Percentiles rank a stretch among this genome's conserved stretches.
These are phyloP conservation scores for Pygoscelis antarcticus DNA, from an alignment of 2,113 vertebrate genomes.

Conservation along the genomic window DNA sequence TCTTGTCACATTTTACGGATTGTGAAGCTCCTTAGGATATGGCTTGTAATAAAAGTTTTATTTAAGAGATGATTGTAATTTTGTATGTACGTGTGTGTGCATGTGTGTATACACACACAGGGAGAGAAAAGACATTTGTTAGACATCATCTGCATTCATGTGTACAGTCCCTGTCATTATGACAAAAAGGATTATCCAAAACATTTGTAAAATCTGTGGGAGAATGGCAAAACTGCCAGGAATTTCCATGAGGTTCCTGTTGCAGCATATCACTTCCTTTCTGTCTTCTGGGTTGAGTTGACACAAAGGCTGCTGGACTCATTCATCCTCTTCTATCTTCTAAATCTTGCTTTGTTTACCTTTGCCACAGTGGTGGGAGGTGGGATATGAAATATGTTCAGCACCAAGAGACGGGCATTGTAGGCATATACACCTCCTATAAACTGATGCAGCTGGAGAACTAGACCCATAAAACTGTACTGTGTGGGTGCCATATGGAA, in stretches of 20 bases:
- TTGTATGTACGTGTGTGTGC: neutral
- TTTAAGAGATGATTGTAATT: conserved; percentile 25
- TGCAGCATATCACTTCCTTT: neutral
- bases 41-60: conserved; percentile 20
- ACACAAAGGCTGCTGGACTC: neutral
- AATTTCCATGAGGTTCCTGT: conserved; percentile 17
- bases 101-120: neutral
- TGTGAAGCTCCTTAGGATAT: conserved; percentile 21
- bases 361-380: neutral
- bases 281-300: neutral
- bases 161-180: neutral
- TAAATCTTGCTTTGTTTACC: conserved; percentile 6
- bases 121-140: conserved; percentile 1
- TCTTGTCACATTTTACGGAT: conserved; percentile 56
- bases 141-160: neutral
- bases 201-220: conserved; percentile 5
- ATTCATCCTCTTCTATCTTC: neutral
- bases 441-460: conserved; percentile 28
- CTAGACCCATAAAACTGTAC: neutral
- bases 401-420: neutral
- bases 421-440: neutral
- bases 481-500: neutral
- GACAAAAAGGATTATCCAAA: neutral
- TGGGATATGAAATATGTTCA: conserved; percentile 5
- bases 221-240: conserved; percentile 24